These are phyloP conservation scores for Microplitis deprimator DNA, from an alignment of 2,888 invertebrate species.

Conservation along the genomic window DNA sequence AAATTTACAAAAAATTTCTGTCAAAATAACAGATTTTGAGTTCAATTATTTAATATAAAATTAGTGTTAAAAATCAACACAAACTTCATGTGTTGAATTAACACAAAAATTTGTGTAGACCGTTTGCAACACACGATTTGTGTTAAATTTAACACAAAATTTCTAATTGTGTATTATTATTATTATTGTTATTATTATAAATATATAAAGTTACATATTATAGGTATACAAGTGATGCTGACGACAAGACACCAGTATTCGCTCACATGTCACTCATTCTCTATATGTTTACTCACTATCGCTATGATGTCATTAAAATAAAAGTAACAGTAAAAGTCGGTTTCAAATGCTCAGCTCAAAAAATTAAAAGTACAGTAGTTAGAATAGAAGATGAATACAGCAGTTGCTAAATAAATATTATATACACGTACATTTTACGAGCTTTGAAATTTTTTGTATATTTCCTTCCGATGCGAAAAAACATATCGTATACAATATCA, in stretches of 20 bases:
- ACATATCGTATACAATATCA: neutral
- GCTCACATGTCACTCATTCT: neutral
- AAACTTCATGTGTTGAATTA: too few species aligned
- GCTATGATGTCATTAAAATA: neutral
- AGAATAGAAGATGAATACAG: neutral
- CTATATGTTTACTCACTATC: neutral
- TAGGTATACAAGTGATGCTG: neutral
- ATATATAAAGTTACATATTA: neutral
- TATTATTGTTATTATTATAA: neutral
- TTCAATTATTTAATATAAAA: too few species aligned
- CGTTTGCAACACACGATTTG: too few species aligned
- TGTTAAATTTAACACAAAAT: too few species aligned
- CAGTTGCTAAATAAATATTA: neutral
- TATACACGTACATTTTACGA: neutral
- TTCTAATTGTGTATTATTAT: too few species aligned
- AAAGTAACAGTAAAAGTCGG: neutral
- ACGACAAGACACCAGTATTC: neutral
- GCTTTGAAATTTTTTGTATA: neutral
- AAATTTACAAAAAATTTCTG: too few species aligned
- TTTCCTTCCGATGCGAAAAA: neutral
- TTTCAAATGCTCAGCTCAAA: neutral
- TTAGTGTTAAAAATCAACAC: too few species aligned
- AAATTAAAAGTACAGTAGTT: neutral
- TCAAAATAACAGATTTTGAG: too few species aligned
- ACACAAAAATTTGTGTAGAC: too few species aligned